A percentile compares a stretch with the other conserved stretches of the same genome.
Evolutionary conservation across 2,113 vertebrate genomes (phyloP).

Genomic region (Accipiter cooperii): DNA sequence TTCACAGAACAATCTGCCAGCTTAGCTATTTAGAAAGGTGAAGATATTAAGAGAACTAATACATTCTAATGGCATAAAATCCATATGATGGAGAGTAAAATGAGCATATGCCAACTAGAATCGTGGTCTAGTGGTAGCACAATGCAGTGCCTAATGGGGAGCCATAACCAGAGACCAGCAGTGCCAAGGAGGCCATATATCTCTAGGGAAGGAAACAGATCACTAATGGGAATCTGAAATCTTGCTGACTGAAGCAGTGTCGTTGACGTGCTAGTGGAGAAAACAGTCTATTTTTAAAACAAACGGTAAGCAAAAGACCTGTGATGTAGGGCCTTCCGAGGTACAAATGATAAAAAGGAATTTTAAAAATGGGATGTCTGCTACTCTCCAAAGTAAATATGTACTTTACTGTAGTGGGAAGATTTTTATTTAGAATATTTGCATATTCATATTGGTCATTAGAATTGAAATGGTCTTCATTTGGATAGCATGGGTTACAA

Average conservation of each 20-base stretch:
- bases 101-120: not conserved
- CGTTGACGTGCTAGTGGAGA: not conserved
- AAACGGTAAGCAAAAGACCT: not conserved
- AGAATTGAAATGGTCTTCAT: not conserved
- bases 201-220: not conserved
- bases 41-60: not conserved
- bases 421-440: not conserved
- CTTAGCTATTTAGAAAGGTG: not conserved
- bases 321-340: not conserved
- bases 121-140: not conserved
- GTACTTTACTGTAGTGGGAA: not conserved
- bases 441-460: not conserved
- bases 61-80: slow-evolving; percentile 3
- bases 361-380: not conserved
- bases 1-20: not conserved
- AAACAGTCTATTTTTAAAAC: not conserved
- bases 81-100: not conserved
- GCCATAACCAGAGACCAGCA: not conserved
- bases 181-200: not conserved
- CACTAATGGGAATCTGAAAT: not conserved
- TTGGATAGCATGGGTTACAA: not conserved
- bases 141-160: not conserved
- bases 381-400: not conserved
- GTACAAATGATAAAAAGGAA: not conserved
- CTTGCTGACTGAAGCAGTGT: not conserved